Base-by-base conservation (phyloP, 2,797 vertebrate species). In the Melanotaenia parkinsoni region DNA sequence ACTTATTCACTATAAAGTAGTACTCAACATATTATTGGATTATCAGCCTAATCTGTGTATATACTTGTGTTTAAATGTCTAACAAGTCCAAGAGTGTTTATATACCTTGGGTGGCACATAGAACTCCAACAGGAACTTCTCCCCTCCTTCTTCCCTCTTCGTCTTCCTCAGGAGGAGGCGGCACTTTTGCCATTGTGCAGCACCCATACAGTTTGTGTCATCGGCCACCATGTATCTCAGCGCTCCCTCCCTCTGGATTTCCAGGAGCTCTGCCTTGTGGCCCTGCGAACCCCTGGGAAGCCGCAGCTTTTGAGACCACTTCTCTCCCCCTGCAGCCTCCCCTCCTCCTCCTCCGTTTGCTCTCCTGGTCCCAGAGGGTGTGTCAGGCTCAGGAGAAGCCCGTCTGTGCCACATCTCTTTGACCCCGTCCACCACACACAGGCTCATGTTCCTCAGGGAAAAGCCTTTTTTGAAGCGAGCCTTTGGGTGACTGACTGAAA, bases 371-470 rank as follows among this genome's bases (percentile, higher is more conserved):
- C 79, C 87, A 0, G 90, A 40, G 40, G 91, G 89, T 5, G 84
- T 84, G 68, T 92, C 93, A 0, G 96, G 96, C 79, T 99, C 97
- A 0, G 97, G 97, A 0, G 96, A 97, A 26, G 96, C 92, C 35
- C 96, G 95, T 35, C 97, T 93, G 76, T 98, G 97, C 97, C 97
- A 98, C 94, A 99, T 97, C 91, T 99, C 97, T 76, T 97, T 96
- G 85, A 99, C 95, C 0, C 98, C 97, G 0, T 98, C 98, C 86
- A 98, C 97, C 87, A 99, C 97, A 0, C 97, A 98, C 79, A 99
- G 91, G 77, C 98, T 99, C 97, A 99, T 97, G 92, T 99, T 99
- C 86, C 98, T 94, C 89, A 99, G 86, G 3, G 97, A 98, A 83
- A 99, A 99, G 72, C 98, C 98, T 76, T 98, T 99, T 87, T 98